Conservation (phyloP, 2,113 vertebrate species). For the Girardinichthys multiradiatus region DNA sequence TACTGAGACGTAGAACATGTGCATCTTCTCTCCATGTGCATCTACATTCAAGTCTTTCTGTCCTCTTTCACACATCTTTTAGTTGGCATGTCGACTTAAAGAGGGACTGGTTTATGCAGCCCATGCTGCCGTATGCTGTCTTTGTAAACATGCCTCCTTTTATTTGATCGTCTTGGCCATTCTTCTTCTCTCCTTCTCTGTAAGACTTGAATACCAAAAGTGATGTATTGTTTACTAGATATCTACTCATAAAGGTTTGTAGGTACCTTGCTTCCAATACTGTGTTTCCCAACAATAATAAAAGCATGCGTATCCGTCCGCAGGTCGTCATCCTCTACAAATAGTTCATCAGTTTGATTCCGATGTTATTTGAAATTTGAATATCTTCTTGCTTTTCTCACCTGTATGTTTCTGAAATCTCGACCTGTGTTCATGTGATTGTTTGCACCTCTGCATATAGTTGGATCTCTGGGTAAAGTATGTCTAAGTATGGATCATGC, state of each 20-base stretch:
- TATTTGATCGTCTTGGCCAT: no score
- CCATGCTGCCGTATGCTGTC: no score
- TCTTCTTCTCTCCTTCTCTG: no score
- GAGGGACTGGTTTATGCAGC: no score
- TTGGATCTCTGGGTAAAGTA: not conserved
- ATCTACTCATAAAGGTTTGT: not conserved
- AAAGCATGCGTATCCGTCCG: not conserved
- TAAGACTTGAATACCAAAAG: no score
- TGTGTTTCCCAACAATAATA: constrained; percentile 13
- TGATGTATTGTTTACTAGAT: no score
- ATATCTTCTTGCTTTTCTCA: not conserved
- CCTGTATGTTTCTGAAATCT: not conserved
- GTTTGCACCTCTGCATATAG: not conserved
- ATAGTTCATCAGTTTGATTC: not conserved
- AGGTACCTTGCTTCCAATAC: not conserved
- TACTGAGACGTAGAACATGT: no score
- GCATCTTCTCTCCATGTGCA: no score
- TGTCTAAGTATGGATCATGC: constrained; percentile 7
- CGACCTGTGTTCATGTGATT: not conserved
- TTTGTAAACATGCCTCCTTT: no score
- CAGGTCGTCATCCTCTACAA: constrained; percentile 1
- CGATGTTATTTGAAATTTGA: not conserved
- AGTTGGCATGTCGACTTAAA: no score
- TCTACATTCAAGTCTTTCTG: no score
- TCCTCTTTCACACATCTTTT: no score